These are phyloP conservation scores for Dicranocentrus wangi DNA, from an alignment of 2,888 invertebrate species.

Conservation along the genomic window DNA sequence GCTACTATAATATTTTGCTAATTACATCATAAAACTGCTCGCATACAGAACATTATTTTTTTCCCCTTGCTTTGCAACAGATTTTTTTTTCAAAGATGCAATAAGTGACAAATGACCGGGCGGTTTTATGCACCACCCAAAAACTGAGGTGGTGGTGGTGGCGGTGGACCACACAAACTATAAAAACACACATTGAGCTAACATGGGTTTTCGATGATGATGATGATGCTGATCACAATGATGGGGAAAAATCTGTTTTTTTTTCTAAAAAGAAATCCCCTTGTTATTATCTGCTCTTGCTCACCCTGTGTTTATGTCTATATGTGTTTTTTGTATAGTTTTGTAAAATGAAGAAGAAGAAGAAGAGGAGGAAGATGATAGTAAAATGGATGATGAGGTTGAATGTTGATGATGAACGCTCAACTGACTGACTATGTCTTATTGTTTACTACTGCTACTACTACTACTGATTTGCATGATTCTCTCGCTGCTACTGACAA, in stretches of 20 bases:
- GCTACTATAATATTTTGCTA: neutral
- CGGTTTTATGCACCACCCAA: neutral
- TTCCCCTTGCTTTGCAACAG: no score
- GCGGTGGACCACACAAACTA: no score
- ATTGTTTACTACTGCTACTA: constrained; percentile 22
- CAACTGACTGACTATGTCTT: neutral
- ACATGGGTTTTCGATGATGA: constrained; percentile 6
- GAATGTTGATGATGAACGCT: constrained; percentile 25
- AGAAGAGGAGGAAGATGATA: neutral
- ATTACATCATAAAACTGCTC: constrained; percentile 13
- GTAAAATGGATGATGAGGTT: neutral
- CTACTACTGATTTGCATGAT: constrained; percentile 31
- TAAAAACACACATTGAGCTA: no score
- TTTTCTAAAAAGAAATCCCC: neutral
- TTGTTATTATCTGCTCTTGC: neutral
- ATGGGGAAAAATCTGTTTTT: no score
- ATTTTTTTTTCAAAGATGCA: no score
- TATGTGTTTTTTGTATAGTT: neutral
- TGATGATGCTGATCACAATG: constrained; percentile 24
- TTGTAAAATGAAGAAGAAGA: constrained; percentile 1
- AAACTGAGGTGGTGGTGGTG: no score
- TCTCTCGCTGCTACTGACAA: constrained; percentile 20
- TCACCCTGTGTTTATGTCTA: neutral
- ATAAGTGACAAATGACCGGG: no score
- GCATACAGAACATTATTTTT: neutral